phyloP scores from a whole-genome alignment of 2,888 invertebrate genomes.

The Eupsilia transversa region DNA sequence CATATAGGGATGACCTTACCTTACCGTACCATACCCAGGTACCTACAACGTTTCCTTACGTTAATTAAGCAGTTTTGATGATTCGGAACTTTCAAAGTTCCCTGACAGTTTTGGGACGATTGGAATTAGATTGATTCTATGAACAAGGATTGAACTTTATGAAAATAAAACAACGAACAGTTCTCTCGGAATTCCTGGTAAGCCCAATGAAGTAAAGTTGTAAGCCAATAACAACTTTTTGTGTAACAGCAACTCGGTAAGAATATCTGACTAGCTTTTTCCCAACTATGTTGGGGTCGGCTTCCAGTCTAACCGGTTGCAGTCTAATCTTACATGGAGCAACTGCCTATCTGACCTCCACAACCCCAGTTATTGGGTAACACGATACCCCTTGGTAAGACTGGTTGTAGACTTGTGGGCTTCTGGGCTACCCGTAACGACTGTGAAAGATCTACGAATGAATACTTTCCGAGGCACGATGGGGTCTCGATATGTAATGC shows the following conservation, averaged over 20 bases:
- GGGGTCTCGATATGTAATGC: background rate
- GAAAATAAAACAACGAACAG: background rate
- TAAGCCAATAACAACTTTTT: background rate
- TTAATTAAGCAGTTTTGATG: conserved; percentile 17
- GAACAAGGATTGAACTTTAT: background rate
- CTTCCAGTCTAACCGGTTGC: background rate
- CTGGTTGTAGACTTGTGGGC: background rate
- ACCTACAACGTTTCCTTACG: background rate
- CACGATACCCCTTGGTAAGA: background rate
- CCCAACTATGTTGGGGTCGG: background rate
- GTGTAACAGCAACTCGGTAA: background rate
- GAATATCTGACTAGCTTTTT: background rate
- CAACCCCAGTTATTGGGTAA: background rate
- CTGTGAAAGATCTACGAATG: background rate
- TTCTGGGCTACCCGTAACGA: background rate
- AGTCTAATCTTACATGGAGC: background rate
- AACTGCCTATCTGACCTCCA: background rate
- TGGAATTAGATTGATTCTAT: conserved; percentile 9
- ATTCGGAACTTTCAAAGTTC: conserved; percentile 34
- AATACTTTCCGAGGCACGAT: background rate
- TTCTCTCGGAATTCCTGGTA: background rate
- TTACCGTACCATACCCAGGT: background rate
- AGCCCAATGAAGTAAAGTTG: background rate
- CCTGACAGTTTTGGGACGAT: conserved; percentile 18
- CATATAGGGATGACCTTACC: background rate